These are phyloP conservation scores for Drosophila leonis DNA, from an alignment of 2,888 invertebrate genomes.

Conservation along the genomic window DNA sequence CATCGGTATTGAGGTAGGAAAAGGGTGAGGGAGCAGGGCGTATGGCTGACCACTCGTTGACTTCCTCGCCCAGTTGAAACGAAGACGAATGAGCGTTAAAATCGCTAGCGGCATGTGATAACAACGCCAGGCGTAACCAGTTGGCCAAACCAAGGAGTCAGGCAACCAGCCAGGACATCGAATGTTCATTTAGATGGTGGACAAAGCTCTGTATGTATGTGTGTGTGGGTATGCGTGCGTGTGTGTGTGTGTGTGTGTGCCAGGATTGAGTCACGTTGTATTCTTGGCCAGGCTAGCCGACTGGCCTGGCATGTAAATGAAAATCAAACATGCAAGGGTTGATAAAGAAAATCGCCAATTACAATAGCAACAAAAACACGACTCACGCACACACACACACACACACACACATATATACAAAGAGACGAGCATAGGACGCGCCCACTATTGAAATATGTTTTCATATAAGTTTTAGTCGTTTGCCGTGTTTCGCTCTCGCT, in stretches of 20 bases:
- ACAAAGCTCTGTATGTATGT: not conserved
- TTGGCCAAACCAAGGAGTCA: slow-evolving; percentile 36
- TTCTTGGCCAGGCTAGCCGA: slow-evolving; percentile 68
- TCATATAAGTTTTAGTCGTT: slow-evolving; percentile 58
- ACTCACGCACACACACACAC: slow-evolving; percentile 18
- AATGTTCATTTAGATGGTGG: slow-evolving; percentile 71
- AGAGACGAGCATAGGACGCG: slow-evolving; percentile 50
- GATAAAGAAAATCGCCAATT: slow-evolving; percentile 83
- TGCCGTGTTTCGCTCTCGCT: slow-evolving; percentile 38
- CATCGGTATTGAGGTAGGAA: slow-evolving; percentile 30
- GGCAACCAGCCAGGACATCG: slow-evolving; percentile 69
- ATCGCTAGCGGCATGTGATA: slow-evolving; percentile 77
- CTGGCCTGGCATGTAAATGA: slow-evolving; percentile 83
- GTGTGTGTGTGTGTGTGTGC: slow-evolving; percentile 36
- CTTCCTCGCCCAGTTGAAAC: slow-evolving; percentile 78
- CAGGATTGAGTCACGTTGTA: slow-evolving; percentile 78
- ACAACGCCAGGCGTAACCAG: slow-evolving; percentile 70
- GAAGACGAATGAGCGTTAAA: slow-evolving; percentile 82
- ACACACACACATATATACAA: not conserved
- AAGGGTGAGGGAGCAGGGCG: not conserved
- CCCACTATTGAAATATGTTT: slow-evolving; percentile 79
- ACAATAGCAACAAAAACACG: slow-evolving; percentile 45
- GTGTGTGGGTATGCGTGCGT: slow-evolving; percentile 15
- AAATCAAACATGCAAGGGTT: slow-evolving; percentile 85
- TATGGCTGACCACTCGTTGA: slow-evolving; percentile 51